These are phyloP conservation scores for Benthosema pterotum DNA, from an alignment of 2,797 vertebrate genomes.

Conservation along the genomic window DNA sequence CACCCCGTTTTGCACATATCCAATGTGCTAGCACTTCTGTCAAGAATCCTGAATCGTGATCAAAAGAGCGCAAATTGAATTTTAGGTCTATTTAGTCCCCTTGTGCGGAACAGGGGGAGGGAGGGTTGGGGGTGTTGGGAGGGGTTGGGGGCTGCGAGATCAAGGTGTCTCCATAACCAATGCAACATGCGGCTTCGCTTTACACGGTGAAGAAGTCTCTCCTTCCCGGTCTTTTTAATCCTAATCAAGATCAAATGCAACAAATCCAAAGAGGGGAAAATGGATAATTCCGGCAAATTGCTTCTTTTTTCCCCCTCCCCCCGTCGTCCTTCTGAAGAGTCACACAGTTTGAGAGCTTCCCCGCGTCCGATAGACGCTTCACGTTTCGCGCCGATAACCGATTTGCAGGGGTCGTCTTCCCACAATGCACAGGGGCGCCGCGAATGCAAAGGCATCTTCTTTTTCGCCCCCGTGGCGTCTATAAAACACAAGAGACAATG, in stretches of 20 bases:
- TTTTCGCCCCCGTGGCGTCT: slow-evolving; percentile 1
- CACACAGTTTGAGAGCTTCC: background rate
- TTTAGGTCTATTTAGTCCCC: slow-evolving; percentile 11
- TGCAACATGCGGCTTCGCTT: slow-evolving; percentile 30
- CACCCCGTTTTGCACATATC: slow-evolving; percentile 11
- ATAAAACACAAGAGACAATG: slow-evolving; percentile 35
- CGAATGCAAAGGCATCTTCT: slow-evolving; percentile 2
- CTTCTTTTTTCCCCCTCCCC: background rate
- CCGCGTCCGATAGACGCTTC: slow-evolving; percentile 12
- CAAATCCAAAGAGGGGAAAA: slow-evolving; percentile 10
- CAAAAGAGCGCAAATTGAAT: slow-evolving; percentile 39
- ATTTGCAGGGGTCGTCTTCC: background rate
- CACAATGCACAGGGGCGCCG: slow-evolving; percentile 1
- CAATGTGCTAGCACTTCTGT: slow-evolving; percentile 25
- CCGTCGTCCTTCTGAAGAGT: slow-evolving; percentile 5
- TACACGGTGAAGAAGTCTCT: slow-evolving; percentile 35
- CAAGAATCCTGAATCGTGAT: slow-evolving; percentile 29
- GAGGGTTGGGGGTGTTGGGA: too few species aligned
- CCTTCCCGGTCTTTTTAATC: slow-evolving; percentile 17
- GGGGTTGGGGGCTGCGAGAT: too few species aligned
- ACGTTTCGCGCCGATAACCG: slow-evolving; percentile 10
- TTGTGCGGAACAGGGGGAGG: slow-evolving; percentile 27
- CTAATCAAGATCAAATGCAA: slow-evolving; percentile 47
- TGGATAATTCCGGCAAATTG: slow-evolving; percentile 17
- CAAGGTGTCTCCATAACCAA: slow-evolving; percentile 42